Base-by-base conservation (phyloP, 2,113 vertebrate species). In the Smithornis capensis region DNA sequence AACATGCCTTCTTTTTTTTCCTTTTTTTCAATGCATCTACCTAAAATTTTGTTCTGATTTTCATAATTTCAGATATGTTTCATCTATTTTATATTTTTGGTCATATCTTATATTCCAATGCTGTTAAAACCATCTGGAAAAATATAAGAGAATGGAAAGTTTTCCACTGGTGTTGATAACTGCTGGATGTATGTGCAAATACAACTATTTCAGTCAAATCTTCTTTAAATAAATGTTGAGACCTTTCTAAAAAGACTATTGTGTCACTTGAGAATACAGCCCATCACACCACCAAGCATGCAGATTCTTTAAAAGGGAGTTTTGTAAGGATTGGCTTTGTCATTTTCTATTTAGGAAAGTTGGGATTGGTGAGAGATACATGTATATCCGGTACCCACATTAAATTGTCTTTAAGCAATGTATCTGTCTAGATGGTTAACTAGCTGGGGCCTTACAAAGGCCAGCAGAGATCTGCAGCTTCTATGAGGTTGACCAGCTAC, bases 401-500 rank as follows among this genome's bases (percentile, higher is more conserved):
- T 75, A 63, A 59, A 84, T 52, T 38, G 4, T 18, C 35, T 55
- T 57, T n/a, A 28, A 14, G 47, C 8, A 3, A 9, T 6, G 22
- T 23, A 40, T 11, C 15, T 71, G 87, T 68, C 60, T 59, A 53
- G 35, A 3, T 55, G 28, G 15, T 18, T 59, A 37, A 22, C 52
- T 67, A 29, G 21, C 21, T 23, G 15, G 65, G 29, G 12, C 9
- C 33, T 74, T 55, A 52, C 19, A 44, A n/a, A 87, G 24, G 28
- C 56, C 38, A 27, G 28, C 31, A 83, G 24, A 65, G 28, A 50
- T 74, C 18, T 27, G n/a, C 45, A 67, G 35, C 33, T 52, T 55
- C 8, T 33, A 6, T 0, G 0, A 67, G 29, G 24, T 2, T 52
- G n/a, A 83, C 50, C 59, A 49, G 17, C 71, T 90, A 25, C 44